Evolutionary conservation across 2,113 vertebrate species (phyloP), one percentile per base, ranked within the genome.

Genomic region (Reinhardtius hippoglossoides): DNA sequence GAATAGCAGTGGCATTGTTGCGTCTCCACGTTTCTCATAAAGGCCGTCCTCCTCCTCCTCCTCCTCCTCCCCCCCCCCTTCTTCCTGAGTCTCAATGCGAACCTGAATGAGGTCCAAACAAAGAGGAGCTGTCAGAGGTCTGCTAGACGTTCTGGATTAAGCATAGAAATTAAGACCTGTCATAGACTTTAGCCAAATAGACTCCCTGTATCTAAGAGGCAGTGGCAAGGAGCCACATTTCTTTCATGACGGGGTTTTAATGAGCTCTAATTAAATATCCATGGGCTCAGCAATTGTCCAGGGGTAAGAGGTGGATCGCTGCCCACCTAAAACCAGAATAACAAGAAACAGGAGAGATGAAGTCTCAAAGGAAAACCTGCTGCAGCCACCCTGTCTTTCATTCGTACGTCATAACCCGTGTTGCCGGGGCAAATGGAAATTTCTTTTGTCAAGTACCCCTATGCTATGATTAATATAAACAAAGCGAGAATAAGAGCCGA

Each of bases 211-310:
- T 87, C 78, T 67, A 81, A 75, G 90, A 82, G 80, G 80, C 83
- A 67, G 81, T 91, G 92, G 93, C 89, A 86, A 81, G 76, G 80
- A 85, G 88, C 93, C 92, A 91, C 86, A 76, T 91, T 89, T 89
- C 91, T 92, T 89, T 92, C 90, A 92, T 27, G 82, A 76, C 80
- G 61, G 83, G 71, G 86, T 87, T 91, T 92, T 91, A 92, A 89
- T 92, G 86, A 91, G 81, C 73, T 87, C 81, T 91, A 91, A 92
- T 92, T 90, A 91, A 92, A 88, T 90, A 88, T 89, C 69, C 66
- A 70, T 31, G 83, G 80, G 75, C 76, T 85, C 73, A 74, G 84
- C 80, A 57, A 80, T 88, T 84, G 74, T 86, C 52, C 79, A 24
- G 67, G 83, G 66, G 56, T 73, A 67, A 72, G 66, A 70, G 70